Percentiles rank a stretch among this genome's conserved stretches.
Evolutionary conservation across 2,888 invertebrate species (phyloP).

Genomic region (Mantis religiosa): DNA sequence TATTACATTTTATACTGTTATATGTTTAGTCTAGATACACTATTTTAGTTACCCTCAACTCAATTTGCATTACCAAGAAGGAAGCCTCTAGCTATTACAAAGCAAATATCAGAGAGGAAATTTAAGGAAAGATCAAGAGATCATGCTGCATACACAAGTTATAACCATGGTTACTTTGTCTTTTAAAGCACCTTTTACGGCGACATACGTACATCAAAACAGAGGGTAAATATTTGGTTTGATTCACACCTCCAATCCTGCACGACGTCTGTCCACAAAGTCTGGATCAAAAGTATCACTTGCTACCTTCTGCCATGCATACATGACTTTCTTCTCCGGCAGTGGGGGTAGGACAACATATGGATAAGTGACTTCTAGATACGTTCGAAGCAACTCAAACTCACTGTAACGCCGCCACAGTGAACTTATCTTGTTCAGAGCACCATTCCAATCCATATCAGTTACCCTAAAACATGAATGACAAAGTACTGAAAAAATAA

Average conservation of each 20-base stretch:
- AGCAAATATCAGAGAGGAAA: neutral
- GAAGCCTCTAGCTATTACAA: neutral
- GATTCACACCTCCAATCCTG: slow-evolving; percentile 62
- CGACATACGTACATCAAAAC: neutral
- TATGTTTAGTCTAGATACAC: no score
- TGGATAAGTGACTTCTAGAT: slow-evolving; percentile 74
- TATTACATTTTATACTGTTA: no score
- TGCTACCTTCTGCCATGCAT: slow-evolving; percentile 68
- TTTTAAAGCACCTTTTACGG: neutral
- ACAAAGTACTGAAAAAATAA: neutral
- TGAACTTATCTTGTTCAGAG: slow-evolving; percentile 60
- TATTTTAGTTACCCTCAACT: no score
- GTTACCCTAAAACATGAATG: slow-evolving; percentile 53
- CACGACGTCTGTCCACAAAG: slow-evolving; percentile 76
- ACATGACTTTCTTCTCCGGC: slow-evolving; percentile 71
- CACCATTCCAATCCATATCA: slow-evolving; percentile 58
- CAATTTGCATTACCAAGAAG: no score
- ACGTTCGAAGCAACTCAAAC: slow-evolving; percentile 74
- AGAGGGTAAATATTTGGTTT: neutral
- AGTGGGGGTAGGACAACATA: slow-evolving; percentile 74
- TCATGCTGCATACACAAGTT: neutral
- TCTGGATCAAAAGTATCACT: slow-evolving; percentile 80
- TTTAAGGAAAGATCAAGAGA: neutral
- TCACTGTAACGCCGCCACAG: slow-evolving; percentile 80
- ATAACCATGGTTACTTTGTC: neutral